Evolutionary conservation across 2,113 vertebrate species (phyloP).

Genomic region (Muntiacus muntjak): DNA sequence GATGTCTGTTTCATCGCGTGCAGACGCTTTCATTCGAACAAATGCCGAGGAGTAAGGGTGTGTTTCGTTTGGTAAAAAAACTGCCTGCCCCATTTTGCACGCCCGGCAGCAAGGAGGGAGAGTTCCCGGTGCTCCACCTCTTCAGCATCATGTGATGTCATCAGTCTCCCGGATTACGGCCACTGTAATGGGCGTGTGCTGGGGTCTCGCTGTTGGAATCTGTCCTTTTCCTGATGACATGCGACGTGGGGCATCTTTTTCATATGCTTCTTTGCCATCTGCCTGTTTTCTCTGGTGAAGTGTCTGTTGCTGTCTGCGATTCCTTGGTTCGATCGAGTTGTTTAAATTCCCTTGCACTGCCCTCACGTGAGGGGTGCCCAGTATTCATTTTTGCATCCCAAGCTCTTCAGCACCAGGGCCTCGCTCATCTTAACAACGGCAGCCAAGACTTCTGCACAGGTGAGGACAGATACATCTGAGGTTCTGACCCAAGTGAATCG

Average conservation of each 20-base stretch:
- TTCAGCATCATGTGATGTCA: fast-evolving
- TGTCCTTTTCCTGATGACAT: not conserved
- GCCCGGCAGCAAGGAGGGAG: fast-evolving
- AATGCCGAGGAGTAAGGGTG: not conserved
- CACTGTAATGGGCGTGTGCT: fast-evolving
- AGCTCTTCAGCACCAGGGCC: not conserved
- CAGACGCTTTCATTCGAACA: not conserved
- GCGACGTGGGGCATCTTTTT: fast-evolving
- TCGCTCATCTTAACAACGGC: fast-evolving
- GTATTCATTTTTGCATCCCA: not conserved
- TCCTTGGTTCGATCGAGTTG: not conserved
- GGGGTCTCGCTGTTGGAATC: fast-evolving
- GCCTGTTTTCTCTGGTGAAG: not conserved
- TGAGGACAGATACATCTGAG: fast-evolving
- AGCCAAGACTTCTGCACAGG: fast-evolving
- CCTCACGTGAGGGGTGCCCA: fast-evolving
- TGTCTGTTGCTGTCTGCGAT: not conserved
- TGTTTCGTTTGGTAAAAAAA: not conserved
- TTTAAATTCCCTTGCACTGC: not conserved
- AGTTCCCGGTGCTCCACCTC: not conserved
- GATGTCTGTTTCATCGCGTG: not conserved
- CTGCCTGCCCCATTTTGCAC: not conserved
- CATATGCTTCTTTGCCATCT: not conserved
- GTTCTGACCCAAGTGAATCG: fast-evolving
- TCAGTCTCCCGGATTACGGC: fast-evolving